A percentile compares a stretch with the other conserved stretches of the same genome.
phyloP scores from a whole-genome alignment of 2,797 vertebrate genomes.

The Lepus townsendii region DNA sequence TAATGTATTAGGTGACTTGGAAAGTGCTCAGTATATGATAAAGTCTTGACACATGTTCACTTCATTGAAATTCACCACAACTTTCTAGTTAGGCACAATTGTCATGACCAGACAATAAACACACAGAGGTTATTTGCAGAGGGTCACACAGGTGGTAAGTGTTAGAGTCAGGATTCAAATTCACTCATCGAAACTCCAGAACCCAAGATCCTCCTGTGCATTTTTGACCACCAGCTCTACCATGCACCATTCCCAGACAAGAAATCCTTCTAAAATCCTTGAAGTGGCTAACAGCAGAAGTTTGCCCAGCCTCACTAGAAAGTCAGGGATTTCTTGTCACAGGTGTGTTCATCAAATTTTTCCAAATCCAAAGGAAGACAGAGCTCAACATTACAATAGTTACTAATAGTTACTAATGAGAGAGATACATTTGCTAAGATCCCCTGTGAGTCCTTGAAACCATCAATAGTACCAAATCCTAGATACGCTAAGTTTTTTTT shows the following conservation, averaged over 20 bases:
- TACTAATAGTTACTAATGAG: not conserved
- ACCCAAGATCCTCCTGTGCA: not conserved
- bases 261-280: not conserved
- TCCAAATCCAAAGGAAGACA: not conserved
- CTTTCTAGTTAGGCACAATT: not conserved
- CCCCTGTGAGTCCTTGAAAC: not conserved
- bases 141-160: not conserved
- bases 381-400: not conserved
- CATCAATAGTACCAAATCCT: not conserved
- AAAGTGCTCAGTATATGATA: not conserved
- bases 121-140: not conserved
- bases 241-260: not conserved
- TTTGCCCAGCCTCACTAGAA: not conserved
- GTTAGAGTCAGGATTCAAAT: not conserved
- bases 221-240: not conserved
- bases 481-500: not conserved
- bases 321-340: not conserved
- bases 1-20: not conserved
- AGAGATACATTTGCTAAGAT: not conserved
- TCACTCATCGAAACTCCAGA: not conserved
- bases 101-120: not conserved
- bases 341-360: not conserved
- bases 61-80: not conserved
- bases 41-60: not conserved
- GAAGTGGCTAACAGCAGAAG: not conserved